Evolutionary conservation across 2,888 invertebrate species (phyloP).

Genomic region (Cerastoderma edule): DNA sequence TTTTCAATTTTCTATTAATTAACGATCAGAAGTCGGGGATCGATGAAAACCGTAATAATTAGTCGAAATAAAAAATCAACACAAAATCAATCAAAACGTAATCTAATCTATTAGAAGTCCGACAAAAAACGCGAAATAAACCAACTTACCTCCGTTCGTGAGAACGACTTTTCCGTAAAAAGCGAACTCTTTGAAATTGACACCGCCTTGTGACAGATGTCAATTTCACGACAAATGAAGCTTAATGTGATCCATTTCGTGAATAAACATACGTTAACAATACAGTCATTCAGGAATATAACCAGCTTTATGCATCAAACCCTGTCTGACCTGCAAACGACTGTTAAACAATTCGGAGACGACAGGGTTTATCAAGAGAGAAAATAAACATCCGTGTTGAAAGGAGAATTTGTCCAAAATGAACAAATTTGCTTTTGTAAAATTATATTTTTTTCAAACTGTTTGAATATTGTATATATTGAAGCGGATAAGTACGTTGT

Average conservation of each 20-base stretch:
- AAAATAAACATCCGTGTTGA: no score
- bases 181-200: slow-evolving; percentile 11
- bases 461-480: no score
- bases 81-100: not conserved
- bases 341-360: no score
- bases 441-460: no score
- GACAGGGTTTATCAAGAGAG: no score
- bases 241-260: slow-evolving; percentile 17
- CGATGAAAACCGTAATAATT: slow-evolving; percentile 21
- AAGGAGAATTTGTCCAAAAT: no score
- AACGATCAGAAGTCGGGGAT: slow-evolving; percentile 6
- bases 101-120: not conserved
- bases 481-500: no score
- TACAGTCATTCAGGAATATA: not conserved
- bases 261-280: slow-evolving; percentile 12
- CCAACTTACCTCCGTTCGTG: slow-evolving; percentile 3
- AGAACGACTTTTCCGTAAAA: slow-evolving; percentile 7
- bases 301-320: no score
- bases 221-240: slow-evolving; percentile 22
- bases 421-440: no score
- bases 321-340: no score
- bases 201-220: slow-evolving; percentile 19
- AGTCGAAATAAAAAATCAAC: slow-evolving; percentile 20
- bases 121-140: slow-evolving; percentile 11
- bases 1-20: no score